Base-by-base conservation (phyloP, 2,797 vertebrate genomes). In the Pangasius djambal region DNA sequence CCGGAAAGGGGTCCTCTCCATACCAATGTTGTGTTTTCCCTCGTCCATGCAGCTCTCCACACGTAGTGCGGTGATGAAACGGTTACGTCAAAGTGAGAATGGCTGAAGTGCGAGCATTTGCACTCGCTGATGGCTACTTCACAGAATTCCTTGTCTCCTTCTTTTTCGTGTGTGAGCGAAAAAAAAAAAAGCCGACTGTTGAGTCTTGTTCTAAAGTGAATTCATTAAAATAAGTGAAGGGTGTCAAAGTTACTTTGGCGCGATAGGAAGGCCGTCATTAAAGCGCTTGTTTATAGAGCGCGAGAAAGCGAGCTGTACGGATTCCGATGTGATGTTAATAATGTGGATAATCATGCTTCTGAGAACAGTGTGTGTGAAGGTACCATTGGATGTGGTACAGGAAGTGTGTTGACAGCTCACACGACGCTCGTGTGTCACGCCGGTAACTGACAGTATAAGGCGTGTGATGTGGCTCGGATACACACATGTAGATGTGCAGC, bases 351-450 rank as follows among this genome's bases (percentile, higher is more conserved):
- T 95, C 95, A 94, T 92, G 86, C 92, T 92, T 93, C 94, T 94
- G 94, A 93, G 92, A 87, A 90, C 89, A 70, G 89, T 94, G 93
- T 93, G 92, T 78, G 72, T 88, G 92, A 91, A 90, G 89, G 86
- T 91, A 90, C 83, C 79, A 90, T 86, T 84, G 86, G 63, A 85
- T 69, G 83, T 69, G 83, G 83, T 34, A 69, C 63, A 85, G 83
- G 78, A 90, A 89, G 87, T 74, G 93, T 61, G 93, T 93, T 95
- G 95, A 96, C 95, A 95, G 94, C 93, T 96, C 94, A 94, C 95
- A 95, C 92, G 90, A 91, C 61, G 63, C 92, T 91, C 50, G 90
- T 88, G 91, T 93, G 94, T 94, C 93, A 93, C 1, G 79, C 40
- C 37, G 75, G 87, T 88, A 85, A 91, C 90, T 90, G 87, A 95